A percentile compares a stretch with the other conserved stretches of the same genome.
Conservation (phyloP, 2,888 invertebrate species). For the Drosophila eohydei region DNA sequence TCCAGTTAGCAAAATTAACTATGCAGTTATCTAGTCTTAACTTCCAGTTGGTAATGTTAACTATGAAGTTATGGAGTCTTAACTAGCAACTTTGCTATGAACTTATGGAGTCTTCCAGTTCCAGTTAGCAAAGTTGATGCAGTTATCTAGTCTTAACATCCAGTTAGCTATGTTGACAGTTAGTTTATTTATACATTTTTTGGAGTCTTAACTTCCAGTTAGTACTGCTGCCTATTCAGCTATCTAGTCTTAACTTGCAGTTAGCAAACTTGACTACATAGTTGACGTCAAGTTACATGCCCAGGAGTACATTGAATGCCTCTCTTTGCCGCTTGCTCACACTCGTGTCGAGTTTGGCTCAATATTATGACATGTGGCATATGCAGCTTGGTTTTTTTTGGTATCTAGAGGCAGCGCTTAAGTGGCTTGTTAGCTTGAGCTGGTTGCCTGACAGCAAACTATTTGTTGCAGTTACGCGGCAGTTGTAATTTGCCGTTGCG, state of each 20-base stretch:
- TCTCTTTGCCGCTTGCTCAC: not conserved
- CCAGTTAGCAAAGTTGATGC: too few relatives aligned
- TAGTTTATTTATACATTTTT: too few relatives aligned
- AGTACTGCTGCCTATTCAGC: too few relatives aligned
- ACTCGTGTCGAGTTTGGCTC: not conserved
- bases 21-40: too few relatives aligned
- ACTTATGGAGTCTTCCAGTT: too few relatives aligned
- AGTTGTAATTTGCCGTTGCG: slow-evolving; percentile 10
- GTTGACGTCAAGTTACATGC: not conserved
- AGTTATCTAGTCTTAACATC: too few relatives aligned
- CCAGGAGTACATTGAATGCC: not conserved
- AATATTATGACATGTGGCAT: slow-evolving; percentile 5
- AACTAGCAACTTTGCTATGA: too few relatives aligned
- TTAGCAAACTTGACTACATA: not conserved
- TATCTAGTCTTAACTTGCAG: not conserved
- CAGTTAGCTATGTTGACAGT: too few relatives aligned
- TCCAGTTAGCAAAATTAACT: too few relatives aligned
- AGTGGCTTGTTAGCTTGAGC: slow-evolving; percentile 14
- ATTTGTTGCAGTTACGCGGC: slow-evolving; percentile 26
- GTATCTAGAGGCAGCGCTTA: not conserved
- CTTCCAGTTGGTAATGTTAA: too few relatives aligned
- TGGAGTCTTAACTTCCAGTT: too few relatives aligned
- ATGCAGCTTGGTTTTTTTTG: not conserved
- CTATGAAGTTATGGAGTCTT: too few relatives aligned
- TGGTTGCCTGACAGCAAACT: slow-evolving; percentile 23